phyloP scores from a whole-genome alignment of 2,888 invertebrate genomes.

The Sminthurides aquaticus region DNA sequence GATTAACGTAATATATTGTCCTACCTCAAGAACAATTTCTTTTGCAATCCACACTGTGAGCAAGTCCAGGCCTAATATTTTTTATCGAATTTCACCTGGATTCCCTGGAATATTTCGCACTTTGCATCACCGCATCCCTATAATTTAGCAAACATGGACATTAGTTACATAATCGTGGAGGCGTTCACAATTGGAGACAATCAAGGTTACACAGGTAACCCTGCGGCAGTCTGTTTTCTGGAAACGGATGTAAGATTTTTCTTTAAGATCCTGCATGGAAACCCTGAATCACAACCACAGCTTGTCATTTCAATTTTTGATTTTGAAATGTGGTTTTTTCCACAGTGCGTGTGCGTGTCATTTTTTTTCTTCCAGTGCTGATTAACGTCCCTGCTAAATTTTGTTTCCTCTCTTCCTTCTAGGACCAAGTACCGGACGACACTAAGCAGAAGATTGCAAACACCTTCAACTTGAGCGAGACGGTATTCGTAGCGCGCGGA shows the following conservation, averaged over 20 bases:
- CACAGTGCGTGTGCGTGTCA: too few relatives aligned
- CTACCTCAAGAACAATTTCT: too few relatives aligned
- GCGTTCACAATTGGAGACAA: conserved; percentile 50
- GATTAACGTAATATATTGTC: too few relatives aligned
- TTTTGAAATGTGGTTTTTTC: too few relatives aligned
- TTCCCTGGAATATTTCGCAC: too few relatives aligned
- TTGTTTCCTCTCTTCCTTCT: too few relatives aligned
- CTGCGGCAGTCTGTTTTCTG: conserved; percentile 51
- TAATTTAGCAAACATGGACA: neutral
- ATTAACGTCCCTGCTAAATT: neutral
- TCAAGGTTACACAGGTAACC: conserved; percentile 50
- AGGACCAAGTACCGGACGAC: conserved; percentile 47
- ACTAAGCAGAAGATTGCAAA: conserved; percentile 50
- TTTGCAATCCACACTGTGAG: too few relatives aligned
- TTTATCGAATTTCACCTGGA: too few relatives aligned
- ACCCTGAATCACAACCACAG: too few relatives aligned
- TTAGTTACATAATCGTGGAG: conserved; percentile 47
- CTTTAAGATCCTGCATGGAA: neutral
- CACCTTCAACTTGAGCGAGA: conserved; percentile 55
- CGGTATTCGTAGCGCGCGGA: conserved; percentile 49
- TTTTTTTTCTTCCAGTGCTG: too few relatives aligned
- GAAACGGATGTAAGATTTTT: conserved; percentile 42
- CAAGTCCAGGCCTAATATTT: too few relatives aligned
- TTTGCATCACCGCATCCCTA: neutral
- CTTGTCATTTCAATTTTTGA: too few relatives aligned